Base-by-base conservation (phyloP, 1,140 invertebrate species). In the Hestina assimilis region DNA sequence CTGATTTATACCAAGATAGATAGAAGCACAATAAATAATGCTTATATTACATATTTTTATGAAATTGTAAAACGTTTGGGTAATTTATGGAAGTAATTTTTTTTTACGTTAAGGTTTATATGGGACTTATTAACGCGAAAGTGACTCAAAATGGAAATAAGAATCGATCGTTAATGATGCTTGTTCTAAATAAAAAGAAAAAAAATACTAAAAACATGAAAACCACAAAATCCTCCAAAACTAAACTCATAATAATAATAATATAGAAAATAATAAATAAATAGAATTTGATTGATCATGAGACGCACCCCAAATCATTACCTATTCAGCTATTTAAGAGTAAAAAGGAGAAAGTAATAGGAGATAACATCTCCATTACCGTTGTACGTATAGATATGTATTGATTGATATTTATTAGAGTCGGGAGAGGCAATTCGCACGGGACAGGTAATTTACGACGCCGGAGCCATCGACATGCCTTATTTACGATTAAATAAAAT, bases 401-500 rank as follows among this genome's bases (percentile, higher is more conserved):
- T 59, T 66, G 58, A 70, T 70, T 63, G 63, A 66, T 70, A 69
- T 70, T 66, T 66, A 70, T 70, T 62, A 65, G 56, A 60, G 59
- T 46, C 48, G 53, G 59, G 57, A 55, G 46, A 60, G 57, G 59
- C 50, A 63, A 66, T 66, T 66, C 63, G 59, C 64, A 61, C 50
- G 58, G 59, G 51, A 50, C 56, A 57, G 26, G 68, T 70, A 67
- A 67, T 70, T 67, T 67, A 67, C 56, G 56, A 57, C 50, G 48
- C 51, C 21, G 33, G 45, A 58, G 35, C 47, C 54, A 41, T 46
- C 41, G 57, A 57, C 48, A 58, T 55, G 38, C 61, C 58, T 64
- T 67, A 66, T 66, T 70, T 70, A 63, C 60, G 64, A 64, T 66
- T 69, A 66, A 66, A 69, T 69, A 62, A 65, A 69, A 65, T 63